A percentile compares a stretch with the other conserved stretches of the same genome.
Conservation (phyloP, 2,888 invertebrate genomes). For the Trissolcus japonicus region DNA sequence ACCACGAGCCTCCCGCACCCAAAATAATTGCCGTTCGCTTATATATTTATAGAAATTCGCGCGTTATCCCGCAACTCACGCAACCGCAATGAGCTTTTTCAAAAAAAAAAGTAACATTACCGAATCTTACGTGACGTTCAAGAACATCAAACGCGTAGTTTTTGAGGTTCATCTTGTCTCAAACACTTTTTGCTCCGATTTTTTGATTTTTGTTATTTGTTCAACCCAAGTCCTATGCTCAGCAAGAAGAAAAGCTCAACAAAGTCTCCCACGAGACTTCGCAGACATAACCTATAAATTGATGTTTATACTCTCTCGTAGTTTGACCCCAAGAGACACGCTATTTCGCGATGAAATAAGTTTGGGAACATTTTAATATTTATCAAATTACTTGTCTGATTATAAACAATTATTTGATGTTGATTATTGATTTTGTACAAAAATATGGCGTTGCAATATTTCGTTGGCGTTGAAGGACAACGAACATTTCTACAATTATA, state of each 20-base stretch:
- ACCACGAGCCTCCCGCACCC: constrained; percentile 52
- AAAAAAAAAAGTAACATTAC: constrained; percentile 37
- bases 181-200: no score
- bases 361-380: no score
- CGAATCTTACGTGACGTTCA: constrained; percentile 26
- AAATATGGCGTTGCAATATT: no score
- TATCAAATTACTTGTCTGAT: no score
- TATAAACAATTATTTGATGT: no score
- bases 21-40: constrained; percentile 70
- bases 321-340: no score
- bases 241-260: constrained; percentile 1
- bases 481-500: no score
- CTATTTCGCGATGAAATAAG: no score
- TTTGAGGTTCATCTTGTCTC: background rate
- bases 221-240: constrained; percentile 10
- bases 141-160: background rate
- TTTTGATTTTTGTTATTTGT: background rate
- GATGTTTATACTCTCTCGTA: constrained; percentile 25
- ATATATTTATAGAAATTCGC: constrained; percentile 69
- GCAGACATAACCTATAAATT: constrained; percentile 55
- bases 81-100: constrained; percentile 45
- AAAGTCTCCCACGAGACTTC: constrained; percentile 34
- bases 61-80: constrained; percentile 40
- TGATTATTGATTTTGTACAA: no score
- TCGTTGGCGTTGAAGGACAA: no score